These are phyloP conservation scores for Taenaris catops DNA, from an alignment of 2,888 invertebrate genomes.

Conservation along the genomic window DNA sequence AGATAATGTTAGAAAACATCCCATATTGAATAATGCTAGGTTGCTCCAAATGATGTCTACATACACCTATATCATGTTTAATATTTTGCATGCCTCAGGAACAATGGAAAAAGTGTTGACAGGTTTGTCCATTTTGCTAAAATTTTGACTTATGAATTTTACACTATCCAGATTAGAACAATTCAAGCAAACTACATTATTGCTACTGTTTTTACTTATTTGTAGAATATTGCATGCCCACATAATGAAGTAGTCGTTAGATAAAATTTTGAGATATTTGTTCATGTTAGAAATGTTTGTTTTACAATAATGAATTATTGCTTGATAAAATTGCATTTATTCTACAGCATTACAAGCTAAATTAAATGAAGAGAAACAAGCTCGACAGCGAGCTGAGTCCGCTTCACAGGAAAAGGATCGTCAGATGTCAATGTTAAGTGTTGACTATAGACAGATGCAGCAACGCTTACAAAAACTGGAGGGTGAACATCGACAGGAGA, in stretches of 20 bases:
- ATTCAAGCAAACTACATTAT: no score
- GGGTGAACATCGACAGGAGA: slow-evolving; percentile 94
- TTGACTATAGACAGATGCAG: slow-evolving; percentile 97
- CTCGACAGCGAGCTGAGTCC: slow-evolving; percentile 92
- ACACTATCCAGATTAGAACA: neutral
- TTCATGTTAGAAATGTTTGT: no score
- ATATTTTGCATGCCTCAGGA: slow-evolving; percentile 82
- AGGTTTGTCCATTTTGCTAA: slow-evolving; percentile 81
- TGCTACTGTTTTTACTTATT: neutral
- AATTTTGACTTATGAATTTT: neutral
- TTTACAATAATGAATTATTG: no score
- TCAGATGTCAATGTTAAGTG: slow-evolving; percentile 95
- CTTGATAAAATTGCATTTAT: no score
- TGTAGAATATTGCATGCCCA: neutral
- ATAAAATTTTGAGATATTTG: no score
- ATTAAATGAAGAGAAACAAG: slow-evolving; percentile 93
- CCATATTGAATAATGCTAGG: slow-evolving; percentile 21
- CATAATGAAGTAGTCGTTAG: no score
- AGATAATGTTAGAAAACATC: slow-evolving; percentile 19
- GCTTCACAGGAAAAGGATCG: slow-evolving; percentile 95
- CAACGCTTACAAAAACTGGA: slow-evolving; percentile 93
- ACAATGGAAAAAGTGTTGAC: slow-evolving; percentile 83
- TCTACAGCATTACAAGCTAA: slow-evolving; percentile 91
- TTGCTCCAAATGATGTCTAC: slow-evolving; percentile 22
- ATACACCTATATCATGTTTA: slow-evolving; percentile 43